phyloP scores from a whole-genome alignment of 2,797 vertebrate genomes.

The Alectoris magna region DNA sequence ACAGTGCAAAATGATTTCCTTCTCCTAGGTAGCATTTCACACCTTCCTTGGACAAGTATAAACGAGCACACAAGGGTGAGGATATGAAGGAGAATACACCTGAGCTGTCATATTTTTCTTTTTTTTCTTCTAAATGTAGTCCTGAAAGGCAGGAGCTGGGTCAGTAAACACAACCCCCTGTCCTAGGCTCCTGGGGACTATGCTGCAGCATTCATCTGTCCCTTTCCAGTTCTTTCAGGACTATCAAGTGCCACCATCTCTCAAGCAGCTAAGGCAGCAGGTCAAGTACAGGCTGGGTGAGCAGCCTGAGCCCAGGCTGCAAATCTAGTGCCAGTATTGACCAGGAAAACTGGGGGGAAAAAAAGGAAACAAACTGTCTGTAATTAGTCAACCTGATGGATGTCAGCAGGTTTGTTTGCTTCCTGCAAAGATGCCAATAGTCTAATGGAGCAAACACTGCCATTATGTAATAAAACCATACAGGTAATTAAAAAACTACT shows the following conservation, averaged over 20 bases:
- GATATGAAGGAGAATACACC: background rate
- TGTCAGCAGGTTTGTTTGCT: constrained; percentile 55
- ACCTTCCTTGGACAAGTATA: background rate
- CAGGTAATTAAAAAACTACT: constrained; percentile 50
- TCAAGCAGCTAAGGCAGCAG: background rate
- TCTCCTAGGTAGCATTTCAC: background rate
- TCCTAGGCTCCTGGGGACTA: background rate
- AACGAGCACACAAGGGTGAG: background rate
- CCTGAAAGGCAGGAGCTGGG: background rate
- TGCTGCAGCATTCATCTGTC: background rate
- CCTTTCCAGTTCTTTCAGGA: background rate
- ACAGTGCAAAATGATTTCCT: background rate
- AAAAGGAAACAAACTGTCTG: constrained; percentile 47
- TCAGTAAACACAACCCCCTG: background rate
- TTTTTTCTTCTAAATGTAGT: background rate
- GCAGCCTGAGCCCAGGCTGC: background rate
- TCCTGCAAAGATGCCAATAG: constrained; percentile 58
- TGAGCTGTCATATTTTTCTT: background rate
- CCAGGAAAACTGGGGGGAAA: background rate
- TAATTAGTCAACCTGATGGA: constrained; percentile 64
- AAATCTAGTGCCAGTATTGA: constrained; percentile 42
- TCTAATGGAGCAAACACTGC: constrained; percentile 4
- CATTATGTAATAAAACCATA: constrained; percentile 45
- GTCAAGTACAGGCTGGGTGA: background rate
- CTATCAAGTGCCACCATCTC: background rate